Percentiles rank a stretch among this genome's conserved stretches.
Evolutionary conservation across 2,113 vertebrate species (phyloP).

Genomic region (Alethe diademata): DNA sequence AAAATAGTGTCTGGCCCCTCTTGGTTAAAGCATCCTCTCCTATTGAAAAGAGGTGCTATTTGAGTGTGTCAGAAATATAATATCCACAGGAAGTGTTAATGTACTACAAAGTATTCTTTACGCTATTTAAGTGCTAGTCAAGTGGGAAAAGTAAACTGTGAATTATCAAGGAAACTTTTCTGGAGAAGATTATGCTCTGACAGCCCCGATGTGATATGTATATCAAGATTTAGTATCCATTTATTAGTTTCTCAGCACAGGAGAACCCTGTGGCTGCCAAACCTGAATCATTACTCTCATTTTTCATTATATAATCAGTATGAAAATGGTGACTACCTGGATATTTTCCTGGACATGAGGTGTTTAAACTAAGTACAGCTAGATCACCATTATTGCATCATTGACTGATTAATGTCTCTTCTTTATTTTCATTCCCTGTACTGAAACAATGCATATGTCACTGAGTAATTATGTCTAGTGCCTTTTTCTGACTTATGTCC

Average conservation of each 20-base stretch:
- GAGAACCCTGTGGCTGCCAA: conserved; percentile 71
- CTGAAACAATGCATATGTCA: conserved; percentile 63
- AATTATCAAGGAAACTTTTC: conserved; percentile 68
- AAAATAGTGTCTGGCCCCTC: background rate
- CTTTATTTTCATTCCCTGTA: conserved; percentile 70
- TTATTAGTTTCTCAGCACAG: conserved; percentile 73
- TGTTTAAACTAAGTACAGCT: conserved; percentile 66
- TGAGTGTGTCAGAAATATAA: background rate
- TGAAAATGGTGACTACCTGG: conserved; percentile 71
- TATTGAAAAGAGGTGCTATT: background rate
- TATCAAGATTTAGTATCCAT: conserved; percentile 80
- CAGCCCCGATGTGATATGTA: conserved; percentile 71
- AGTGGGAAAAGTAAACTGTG: conserved; percentile 45
- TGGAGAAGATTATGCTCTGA: conserved; percentile 68
- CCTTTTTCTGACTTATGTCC: conserved; percentile 36
- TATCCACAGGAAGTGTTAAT: background rate
- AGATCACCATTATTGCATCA: conserved; percentile 70
- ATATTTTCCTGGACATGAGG: conserved; percentile 69
- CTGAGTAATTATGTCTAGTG: conserved; percentile 28
- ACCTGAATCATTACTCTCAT: conserved; percentile 76
- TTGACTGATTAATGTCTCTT: conserved; percentile 74
- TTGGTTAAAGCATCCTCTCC: background rate
- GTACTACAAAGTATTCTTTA: background rate
- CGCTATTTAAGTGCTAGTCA: background rate
- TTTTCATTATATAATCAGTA: conserved; percentile 77